Conservation (phyloP, 92 coral and sea anemone genomes). For the Pocillopora grandis region DNA sequence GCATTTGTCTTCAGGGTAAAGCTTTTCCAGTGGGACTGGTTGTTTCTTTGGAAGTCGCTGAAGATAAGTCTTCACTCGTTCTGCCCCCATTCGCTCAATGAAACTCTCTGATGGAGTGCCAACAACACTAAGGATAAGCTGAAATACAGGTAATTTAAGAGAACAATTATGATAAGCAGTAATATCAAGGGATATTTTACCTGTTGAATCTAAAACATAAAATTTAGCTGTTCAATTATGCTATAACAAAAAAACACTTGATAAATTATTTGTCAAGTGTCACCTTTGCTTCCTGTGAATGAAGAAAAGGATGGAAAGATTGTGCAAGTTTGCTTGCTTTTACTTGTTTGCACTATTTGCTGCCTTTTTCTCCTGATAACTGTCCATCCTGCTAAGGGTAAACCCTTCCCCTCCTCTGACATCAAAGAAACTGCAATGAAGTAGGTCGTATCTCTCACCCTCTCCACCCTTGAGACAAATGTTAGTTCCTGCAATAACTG, state of each 20-base stretch:
- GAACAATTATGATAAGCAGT: too few species aligned
- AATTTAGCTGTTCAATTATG: background rate
- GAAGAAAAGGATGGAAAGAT: too few species aligned
- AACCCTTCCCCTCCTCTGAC: too few species aligned
- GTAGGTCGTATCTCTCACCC: background rate
- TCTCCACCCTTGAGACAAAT: background rate
- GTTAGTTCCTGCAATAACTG: background rate
- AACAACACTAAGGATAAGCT: slow-evolving; percentile 96
- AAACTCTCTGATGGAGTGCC: slow-evolving; percentile 93
- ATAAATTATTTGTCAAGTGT: too few species aligned
- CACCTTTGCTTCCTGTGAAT: too few species aligned
- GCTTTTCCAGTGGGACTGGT: slow-evolving; percentile 79
- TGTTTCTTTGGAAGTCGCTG: slow-evolving; percentile 81
- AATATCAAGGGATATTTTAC: too few species aligned
- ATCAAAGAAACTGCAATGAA: background rate
- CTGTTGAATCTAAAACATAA: too few species aligned
- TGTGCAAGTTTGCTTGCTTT: too few species aligned
- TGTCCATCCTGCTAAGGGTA: too few species aligned
- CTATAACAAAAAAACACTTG: too few species aligned
- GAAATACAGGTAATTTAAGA: background rate
- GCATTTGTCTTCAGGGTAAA: slow-evolving; percentile 70
- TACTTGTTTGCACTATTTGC: too few species aligned
- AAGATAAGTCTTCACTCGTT: slow-evolving; percentile 91
- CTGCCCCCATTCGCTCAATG: slow-evolving; percentile 94
- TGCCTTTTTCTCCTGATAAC: too few species aligned